Percentiles rank a stretch among this genome's conserved stretches.
Evolutionary conservation across 2,888 invertebrate species (phyloP).

Genomic region (Entomobrya multifasciata): DNA sequence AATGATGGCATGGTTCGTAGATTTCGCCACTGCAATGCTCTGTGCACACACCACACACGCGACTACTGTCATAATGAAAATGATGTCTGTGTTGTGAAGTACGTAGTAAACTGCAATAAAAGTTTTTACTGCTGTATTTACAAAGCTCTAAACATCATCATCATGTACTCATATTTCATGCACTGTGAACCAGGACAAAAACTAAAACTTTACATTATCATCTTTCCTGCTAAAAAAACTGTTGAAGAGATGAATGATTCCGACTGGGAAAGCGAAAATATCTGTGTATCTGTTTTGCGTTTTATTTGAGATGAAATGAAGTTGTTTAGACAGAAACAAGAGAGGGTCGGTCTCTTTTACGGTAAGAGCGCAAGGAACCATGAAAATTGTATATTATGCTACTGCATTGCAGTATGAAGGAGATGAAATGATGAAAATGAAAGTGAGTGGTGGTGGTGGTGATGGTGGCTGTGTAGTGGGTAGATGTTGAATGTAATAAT

Average conservation of each 20-base stretch:
- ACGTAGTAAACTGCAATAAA: no score
- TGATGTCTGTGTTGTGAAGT: no score
- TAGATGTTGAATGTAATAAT: constrained; percentile 25
- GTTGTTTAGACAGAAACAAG: not conserved
- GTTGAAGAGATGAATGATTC: constrained; percentile 41
- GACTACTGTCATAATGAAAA: no score
- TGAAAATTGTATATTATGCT: constrained; percentile 34
- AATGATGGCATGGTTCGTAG: not conserved
- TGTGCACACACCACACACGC: no score
- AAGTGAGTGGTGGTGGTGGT: not conserved
- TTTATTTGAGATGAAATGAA: constrained; percentile 28
- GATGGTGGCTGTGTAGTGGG: not conserved
- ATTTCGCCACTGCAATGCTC: constrained; percentile 6
- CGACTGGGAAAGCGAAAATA: constrained; percentile 40
- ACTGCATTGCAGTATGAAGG: constrained; percentile 28
- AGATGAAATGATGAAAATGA: not conserved
- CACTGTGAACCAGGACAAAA: constrained; percentile 52
- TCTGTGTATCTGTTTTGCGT: no score
- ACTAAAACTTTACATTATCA: not conserved
- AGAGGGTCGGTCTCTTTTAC: constrained; percentile 31
- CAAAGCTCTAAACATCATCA: no score
- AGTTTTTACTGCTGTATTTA: no score
- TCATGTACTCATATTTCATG: constrained; percentile 43
- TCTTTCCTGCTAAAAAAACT: not conserved
- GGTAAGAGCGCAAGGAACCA: constrained; percentile 20